Percentiles rank a stretch among this genome's conserved stretches.
phyloP scores from a whole-genome alignment of 30 jellyfish, hydroid and myxozoan species.

The Pelagia noctiluca region DNA sequence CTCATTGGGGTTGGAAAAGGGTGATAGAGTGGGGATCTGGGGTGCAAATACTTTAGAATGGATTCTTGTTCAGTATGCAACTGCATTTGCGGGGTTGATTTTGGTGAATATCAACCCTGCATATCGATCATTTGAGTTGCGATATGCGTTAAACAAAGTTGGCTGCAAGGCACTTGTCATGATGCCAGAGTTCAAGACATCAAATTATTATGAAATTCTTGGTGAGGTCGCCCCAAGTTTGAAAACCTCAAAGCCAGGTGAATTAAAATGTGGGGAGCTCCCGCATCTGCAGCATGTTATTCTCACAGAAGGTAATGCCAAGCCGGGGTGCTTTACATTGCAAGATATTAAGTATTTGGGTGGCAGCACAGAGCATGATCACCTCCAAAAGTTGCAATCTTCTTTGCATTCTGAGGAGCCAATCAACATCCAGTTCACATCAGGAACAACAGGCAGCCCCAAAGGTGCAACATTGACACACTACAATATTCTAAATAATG shows the following conservation, averaged over 20 bases:
- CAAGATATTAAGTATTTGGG: constrained; percentile 67
- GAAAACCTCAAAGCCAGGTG: constrained; percentile 44
- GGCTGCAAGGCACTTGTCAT: constrained; percentile 77
- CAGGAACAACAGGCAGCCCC: constrained; percentile 99
- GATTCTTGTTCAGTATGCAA: constrained; percentile 82
- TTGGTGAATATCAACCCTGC: constrained; percentile 96
- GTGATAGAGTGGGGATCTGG: constrained; percentile 98
- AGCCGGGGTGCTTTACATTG: constrained; percentile 74
- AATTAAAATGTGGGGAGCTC: constrained; percentile 55
- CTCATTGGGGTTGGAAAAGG: constrained; percentile 79
- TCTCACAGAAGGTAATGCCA: constrained; percentile 42
- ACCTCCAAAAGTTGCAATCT: constrained; percentile 9
- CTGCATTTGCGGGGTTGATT: constrained; percentile 88
- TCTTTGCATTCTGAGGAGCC: constrained; percentile 88
- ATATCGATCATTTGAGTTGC: constrained; percentile 67
- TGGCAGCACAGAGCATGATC: constrained; percentile 37
- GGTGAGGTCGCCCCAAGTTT: constrained; percentile 74
- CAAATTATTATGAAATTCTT: constrained; percentile 73
- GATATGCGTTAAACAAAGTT: constrained; percentile 85
- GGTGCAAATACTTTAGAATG: constrained; percentile 95
- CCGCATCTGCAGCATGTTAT: constrained; percentile 40
- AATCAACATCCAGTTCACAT: constrained; percentile 94
- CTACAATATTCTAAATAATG: constrained; percentile 88
- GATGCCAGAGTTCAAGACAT: constrained; percentile 79
- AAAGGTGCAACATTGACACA: constrained; percentile 94